Percentiles rank a stretch among this genome's conserved stretches.
Evolutionary conservation across 2,113 vertebrate genomes (phyloP).

Genomic region (Corythoichthys haematopterus): DNA sequence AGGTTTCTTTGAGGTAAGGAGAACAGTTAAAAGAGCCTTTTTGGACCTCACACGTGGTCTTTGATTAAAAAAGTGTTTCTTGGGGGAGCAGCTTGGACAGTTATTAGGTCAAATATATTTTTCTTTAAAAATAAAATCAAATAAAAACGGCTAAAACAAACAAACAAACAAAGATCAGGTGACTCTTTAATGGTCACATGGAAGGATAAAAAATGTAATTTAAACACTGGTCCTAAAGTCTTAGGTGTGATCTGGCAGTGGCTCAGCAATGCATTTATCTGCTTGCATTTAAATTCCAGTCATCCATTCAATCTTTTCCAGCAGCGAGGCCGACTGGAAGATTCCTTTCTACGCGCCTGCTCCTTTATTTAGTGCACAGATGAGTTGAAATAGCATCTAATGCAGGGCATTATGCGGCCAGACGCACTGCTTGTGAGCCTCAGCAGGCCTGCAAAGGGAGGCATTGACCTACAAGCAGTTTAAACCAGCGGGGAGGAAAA

Average conservation of each 20-base stretch:
- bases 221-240: background rate
- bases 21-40: too few relatives aligned
- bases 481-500: background rate
- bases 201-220: too few relatives aligned
- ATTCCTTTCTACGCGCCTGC: slow-evolving; percentile 42
- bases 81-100: too few relatives aligned
- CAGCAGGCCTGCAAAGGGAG: slow-evolving; percentile 40
- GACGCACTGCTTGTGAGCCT: slow-evolving; percentile 41
- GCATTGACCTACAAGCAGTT: background rate
- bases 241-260: background rate
- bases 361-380: slow-evolving; percentile 50
- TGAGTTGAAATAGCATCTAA: slow-evolving; percentile 63
- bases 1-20: too few relatives aligned
- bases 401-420: slow-evolving; percentile 49
- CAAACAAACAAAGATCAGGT: background rate
- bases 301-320: background rate
- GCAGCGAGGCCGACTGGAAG: background rate
- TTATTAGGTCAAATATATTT: too few relatives aligned
- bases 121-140: too few relatives aligned
- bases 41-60: too few relatives aligned
- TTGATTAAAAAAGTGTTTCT: too few relatives aligned
- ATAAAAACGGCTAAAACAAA: too few relatives aligned
- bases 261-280: background rate
- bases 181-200: background rate
- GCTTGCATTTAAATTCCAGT: background rate